Conservation (phyloP, 2,797 vertebrate genomes). For the Synanceia verrucosa region DNA sequence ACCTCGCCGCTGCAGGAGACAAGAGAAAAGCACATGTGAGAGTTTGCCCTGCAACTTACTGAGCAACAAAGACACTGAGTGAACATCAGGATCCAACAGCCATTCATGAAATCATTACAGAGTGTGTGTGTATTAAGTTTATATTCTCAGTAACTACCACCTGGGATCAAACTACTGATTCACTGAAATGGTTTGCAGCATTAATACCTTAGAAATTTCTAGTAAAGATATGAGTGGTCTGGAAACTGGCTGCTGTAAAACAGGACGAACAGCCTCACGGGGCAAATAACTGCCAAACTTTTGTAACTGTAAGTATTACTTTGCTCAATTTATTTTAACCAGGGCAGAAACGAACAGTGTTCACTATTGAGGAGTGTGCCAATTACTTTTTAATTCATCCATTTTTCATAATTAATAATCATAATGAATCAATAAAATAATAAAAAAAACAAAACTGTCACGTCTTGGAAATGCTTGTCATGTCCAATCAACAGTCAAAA, state of each 20-base stretch:
- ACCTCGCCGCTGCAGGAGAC: conserved; percentile 84
- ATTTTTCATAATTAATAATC: no score
- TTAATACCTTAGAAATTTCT: not conserved
- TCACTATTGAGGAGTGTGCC: no score
- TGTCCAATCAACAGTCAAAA: no score
- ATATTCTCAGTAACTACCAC: not conserved
- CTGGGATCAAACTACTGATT: not conserved
- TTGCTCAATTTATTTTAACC: no score
- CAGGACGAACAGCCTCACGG: not conserved
- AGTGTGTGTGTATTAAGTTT: not conserved
- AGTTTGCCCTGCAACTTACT: not conserved
- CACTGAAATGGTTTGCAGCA: not conserved
- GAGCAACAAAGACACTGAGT: not conserved
- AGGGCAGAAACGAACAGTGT: no score
- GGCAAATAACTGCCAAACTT: not conserved
- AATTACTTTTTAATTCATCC: no score
- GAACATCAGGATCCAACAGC: not conserved
- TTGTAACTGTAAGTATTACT: no score
- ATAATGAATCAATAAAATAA: no score
- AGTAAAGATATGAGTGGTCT: not conserved
- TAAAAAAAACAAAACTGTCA: no score
- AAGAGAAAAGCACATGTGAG: not conserved
- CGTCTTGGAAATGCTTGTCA: no score
- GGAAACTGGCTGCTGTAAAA: not conserved
- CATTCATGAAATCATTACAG: not conserved